Base-by-base conservation (phyloP, 2,797 vertebrate genomes). In the Myiotriccus ornatus region DNA sequence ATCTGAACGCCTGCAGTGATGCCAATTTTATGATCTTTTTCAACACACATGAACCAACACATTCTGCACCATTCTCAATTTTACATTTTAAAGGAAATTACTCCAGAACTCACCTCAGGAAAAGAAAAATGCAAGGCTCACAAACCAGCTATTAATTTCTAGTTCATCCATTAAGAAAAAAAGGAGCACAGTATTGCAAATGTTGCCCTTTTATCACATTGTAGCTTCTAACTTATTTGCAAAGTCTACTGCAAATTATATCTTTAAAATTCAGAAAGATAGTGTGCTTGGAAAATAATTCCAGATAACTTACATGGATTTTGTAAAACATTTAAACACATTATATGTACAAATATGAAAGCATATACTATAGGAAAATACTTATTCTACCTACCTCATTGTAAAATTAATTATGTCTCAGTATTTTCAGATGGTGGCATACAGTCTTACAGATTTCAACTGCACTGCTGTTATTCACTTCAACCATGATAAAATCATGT, bases 401-500 rank as follows among this genome's bases (percentile, higher is more conserved):
- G 53, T 67, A 76, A 84, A 92, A 89, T 43, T 15, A 84, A 60
- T 74, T 76, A 79, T 23, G n/a, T 43, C 19, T 89, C 69, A 35
- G 32, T 52, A 35, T 84, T 91, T 94, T 92, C 84, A 75, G 55
- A 65, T 81, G 78, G 50, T 76, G 47, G 37, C 23, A n/a, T 60
- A 27, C 49, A 65, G 24, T 71, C 69, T 81, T 68, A 73, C 27
- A 68, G 79, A 93, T 70, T 92, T 94, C 55, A 78, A 14, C 43
- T 94, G 32, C 59, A 91, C 28, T 89, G 57, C 34, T 90, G 59
- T 70, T 93, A 52, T 78, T 86, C 62, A n/a, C 73, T 94, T 92
- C 69, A 73, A 78, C 73, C 46, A 57, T 63, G 60, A 81, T 83
- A 84, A 43, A 80, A 87, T 89, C 95, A 93, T 94, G 85, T 95